Evolutionary conservation across 2,113 vertebrate genomes (phyloP).

Genomic region (Nycticebus coucang): DNA sequence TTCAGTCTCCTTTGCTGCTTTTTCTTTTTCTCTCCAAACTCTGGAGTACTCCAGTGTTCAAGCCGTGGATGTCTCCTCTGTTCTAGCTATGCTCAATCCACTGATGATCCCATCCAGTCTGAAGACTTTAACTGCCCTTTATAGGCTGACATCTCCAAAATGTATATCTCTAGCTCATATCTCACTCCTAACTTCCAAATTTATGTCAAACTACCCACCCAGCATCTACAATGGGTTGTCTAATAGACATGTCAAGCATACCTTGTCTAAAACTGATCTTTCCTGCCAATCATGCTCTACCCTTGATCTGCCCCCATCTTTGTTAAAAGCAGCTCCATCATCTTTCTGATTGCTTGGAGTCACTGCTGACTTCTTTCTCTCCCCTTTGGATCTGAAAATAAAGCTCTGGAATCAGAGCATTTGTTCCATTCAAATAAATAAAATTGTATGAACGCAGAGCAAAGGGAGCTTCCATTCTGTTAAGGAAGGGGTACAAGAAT

Average conservation of each 20-base stretch:
- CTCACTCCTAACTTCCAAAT: neutral
- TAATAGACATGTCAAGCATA: neutral
- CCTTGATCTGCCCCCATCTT: neutral
- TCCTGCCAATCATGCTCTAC: neutral
- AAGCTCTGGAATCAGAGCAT: neutral
- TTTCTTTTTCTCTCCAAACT: neutral
- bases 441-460: neutral
- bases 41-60: neutral
- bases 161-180: neutral
- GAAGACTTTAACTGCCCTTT: neutral
- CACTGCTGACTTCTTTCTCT: neutral
- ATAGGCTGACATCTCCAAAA: neutral
- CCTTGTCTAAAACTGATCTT: neutral
- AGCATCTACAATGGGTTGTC: neutral
- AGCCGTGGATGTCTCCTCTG: neutral
- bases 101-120: neutral
- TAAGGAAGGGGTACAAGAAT: neutral
- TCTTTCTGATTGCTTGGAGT: neutral
- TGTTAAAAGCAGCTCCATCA: neutral
- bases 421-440: neutral
- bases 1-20: neutral
- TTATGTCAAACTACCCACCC: neutral
- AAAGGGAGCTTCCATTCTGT: neutral
- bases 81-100: neutral
- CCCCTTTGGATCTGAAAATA: neutral